Evolutionary conservation across 2,888 invertebrate genomes (phyloP).

Genomic region (Lithophane semibrunnea): DNA sequence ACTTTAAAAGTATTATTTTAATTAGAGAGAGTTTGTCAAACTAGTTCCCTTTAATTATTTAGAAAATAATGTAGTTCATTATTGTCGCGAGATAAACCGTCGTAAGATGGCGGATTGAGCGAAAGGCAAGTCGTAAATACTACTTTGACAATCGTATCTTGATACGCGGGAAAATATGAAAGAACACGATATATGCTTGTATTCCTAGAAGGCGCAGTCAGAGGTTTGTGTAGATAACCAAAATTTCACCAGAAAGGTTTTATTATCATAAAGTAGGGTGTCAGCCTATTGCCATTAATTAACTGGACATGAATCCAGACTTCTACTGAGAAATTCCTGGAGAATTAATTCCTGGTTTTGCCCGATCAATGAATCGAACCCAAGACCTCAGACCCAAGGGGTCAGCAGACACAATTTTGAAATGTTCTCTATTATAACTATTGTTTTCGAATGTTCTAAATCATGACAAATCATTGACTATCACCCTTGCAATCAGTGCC

Average conservation of each 20-base stretch:
- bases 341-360: neutral
- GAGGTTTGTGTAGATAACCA: no score
- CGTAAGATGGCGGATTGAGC: slow-evolving; percentile 25
- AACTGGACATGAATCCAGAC: neutral
- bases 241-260: neutral
- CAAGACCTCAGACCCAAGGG: neutral
- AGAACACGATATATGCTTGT: neutral
- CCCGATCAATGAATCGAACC: neutral
- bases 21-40: slow-evolving; percentile 46
- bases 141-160: slow-evolving; percentile 13
- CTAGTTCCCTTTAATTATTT: slow-evolving; percentile 43
- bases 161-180: slow-evolving; percentile 5
- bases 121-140: slow-evolving; percentile 33
- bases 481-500: neutral
- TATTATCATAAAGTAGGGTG: neutral
- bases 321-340: neutral
- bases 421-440: neutral
- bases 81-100: slow-evolving; percentile 31
- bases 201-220: neutral
- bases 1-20: slow-evolving; percentile 35
- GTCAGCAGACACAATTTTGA: neutral
- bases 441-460: neutral
- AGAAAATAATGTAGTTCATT: slow-evolving; percentile 34
- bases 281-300: neutral
- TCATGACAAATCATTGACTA: neutral